Evolutionary conservation across 2,888 invertebrate species (phyloP), one percentile per base, ranked within the genome.

Genomic region (Brachyptera risi): DNA sequence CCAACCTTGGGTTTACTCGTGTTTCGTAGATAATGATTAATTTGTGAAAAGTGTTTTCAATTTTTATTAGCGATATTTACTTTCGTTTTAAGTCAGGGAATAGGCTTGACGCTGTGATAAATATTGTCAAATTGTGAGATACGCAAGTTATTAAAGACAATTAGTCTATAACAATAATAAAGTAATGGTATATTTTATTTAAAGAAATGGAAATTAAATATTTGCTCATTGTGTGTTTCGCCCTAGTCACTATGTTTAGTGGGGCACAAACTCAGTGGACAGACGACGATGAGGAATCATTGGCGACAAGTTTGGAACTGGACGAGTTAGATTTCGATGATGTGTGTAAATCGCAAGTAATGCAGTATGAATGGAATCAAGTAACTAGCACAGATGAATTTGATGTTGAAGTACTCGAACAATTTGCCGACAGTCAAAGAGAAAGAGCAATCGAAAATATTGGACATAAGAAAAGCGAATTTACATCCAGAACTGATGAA

Each of bases 311-410:
- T 19, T 19, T 54, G 3, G 54, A 54, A 54, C 54, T 54, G 13
- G 54, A 54, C 35, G 54, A 54, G 21, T 54, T 21, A 21, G 54
- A 54, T 23, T 54, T 54, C 23, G 54, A 54, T 13, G 54, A 54
- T 35, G 9, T 35, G 17, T 54, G 54, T 13, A 24, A 7, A 5
- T 7, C 35, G 7, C 37, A 54, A 19, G 35, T 31, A 19, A 19
- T 21, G 13, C 37, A 19, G 17, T 19, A 17, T 19, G 54, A 54
- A 35, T 54, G 54, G 54, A 47, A 21, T 19, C 24, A n/a, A 47
- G 24, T 9, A 21, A 47, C n/a, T 24, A n/a, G 47, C 23, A 47
- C n/a, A n/a, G n/a, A 47, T 47, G 31, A 11, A 31, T n/a, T 23
- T 23, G 24, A 24, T 21, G 23, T n/a, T 35, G 19, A 31, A 13